These are phyloP conservation scores for Gymnocheta viridis DNA, from an alignment of 2,888 invertebrate species.

Conservation along the genomic window DNA sequence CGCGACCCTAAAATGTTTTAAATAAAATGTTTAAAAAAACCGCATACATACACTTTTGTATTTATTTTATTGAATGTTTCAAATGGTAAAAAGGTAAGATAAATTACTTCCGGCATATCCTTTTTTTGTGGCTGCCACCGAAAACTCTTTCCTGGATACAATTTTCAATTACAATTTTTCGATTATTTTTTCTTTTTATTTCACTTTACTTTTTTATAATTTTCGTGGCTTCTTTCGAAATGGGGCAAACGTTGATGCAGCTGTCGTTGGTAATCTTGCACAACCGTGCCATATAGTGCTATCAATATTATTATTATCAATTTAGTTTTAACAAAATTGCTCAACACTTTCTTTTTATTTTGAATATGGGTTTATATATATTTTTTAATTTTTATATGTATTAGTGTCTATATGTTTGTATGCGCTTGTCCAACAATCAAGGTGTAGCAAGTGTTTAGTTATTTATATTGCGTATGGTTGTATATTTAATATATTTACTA, in stretches of 20 bases:
- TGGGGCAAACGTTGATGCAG: no score
- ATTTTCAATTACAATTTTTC: not conserved
- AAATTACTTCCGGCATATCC: no score
- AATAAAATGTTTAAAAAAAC: constrained; percentile 31
- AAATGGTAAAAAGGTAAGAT: not conserved
- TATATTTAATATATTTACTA: constrained; percentile 29
- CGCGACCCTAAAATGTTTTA: constrained; percentile 24
- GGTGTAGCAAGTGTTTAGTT: constrained; percentile 31
- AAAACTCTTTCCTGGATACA: no score
- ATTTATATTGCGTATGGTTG: constrained; percentile 14
- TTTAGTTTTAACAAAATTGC: no score
- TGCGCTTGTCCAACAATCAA: constrained; percentile 51
- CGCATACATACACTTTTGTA: not conserved
- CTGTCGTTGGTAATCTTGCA: no score
- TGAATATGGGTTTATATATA: not conserved
- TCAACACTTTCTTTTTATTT: no score
- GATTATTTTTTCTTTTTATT: not conserved
- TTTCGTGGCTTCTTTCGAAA: no score
- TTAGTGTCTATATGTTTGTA: constrained; percentile 10
- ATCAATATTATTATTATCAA: no score
- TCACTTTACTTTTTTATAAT: not conserved
- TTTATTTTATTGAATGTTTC: not conserved
- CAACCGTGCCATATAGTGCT: no score
- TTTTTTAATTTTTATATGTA: constrained; percentile 41
- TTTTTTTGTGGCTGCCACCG: no score